These are phyloP conservation scores for Apotomis turbidana DNA, from an alignment of 2,888 invertebrate genomes.

Conservation along the genomic window DNA sequence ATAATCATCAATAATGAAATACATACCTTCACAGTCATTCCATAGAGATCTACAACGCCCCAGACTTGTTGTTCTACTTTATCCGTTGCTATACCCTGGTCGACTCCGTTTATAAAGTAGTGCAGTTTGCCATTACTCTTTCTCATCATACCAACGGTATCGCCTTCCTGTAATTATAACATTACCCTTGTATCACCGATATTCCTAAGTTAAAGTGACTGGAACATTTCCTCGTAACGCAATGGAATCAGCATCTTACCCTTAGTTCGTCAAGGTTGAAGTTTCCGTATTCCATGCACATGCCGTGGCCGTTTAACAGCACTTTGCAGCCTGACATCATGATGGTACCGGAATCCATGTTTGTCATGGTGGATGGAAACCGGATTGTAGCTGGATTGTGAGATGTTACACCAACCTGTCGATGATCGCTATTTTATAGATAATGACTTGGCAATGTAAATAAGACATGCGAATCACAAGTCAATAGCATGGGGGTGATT, in stretches of 20 bases:
- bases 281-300: conserved; percentile 93
- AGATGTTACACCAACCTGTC: conserved; percentile 94
- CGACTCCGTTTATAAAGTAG: conserved; percentile 96
- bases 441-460: too few relatives aligned
- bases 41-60: conserved; percentile 98
- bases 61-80: conserved; percentile 92
- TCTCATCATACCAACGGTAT: conserved; percentile 95
- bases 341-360: conserved; percentile 95
- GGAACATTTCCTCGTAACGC: neutral
- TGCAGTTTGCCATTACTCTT: conserved; percentile 93
- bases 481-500: too few relatives aligned
- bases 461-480: too few relatives aligned
- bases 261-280: conserved; percentile 96
- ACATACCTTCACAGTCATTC: conserved; percentile 90
- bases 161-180: conserved; percentile 87
- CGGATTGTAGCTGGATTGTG: conserved; percentile 95
- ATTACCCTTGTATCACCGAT: too few relatives aligned
- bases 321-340: conserved; percentile 99
- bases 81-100: conserved; percentile 95
- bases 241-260: conserved; percentile 69
- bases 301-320: conserved; percentile 97
- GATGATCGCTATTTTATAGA: conserved; percentile 2
- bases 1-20: neutral
- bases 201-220: neutral
- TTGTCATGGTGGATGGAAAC: conserved; percentile 99